Evolutionary conservation across 2,888 invertebrate species (phyloP), one percentile per base, ranked within the genome.

Genomic region (Trypoxylon attenuatum): DNA sequence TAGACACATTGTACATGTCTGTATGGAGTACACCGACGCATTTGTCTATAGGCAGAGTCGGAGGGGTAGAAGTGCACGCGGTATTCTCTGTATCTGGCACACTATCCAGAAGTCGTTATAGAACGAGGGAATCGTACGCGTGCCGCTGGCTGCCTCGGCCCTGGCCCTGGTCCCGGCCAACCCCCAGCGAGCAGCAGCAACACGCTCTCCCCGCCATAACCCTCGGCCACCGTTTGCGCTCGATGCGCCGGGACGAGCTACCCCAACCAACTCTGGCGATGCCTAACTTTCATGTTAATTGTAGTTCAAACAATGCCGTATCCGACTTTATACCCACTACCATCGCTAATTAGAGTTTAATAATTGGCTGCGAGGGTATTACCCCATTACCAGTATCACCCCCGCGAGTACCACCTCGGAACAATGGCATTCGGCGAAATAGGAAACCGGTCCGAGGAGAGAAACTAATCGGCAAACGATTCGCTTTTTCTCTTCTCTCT

Each of bases 271-370:
- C 29, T 13, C 13, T 23, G 21, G 43, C 22, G 60, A 54, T 46
- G 56, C 60, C 58, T 23, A 59, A 73, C 64, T 71, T 62, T 64
- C 42, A 47, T 42, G 61, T 57, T 56, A 55, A 50, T 47, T 33
- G 57, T 25, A 50, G 39, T 73, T 63, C 46, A 45, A 51, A 49
- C 53, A 38, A 33, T 29, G 45, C 52, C 23, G 23, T 51, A 15
- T 57, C 50, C 38, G 43, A 57, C 46, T 47, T 47, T 27, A n/a
- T 25, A 46, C 39, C 23, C 53, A 57, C 67, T 18, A 8, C 53
- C 42, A 46, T n/a, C n/a, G n/a, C 33, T 58, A 72, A 68, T 65
- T 49, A 54, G 38, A 43, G 27, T 51, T 58, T 55, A 55, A 73
- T 56, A 53, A 69, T 57, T 59, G 43, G 46, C 49, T 16, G 19